A percentile compares a stretch with the other conserved stretches of the same genome.
Evolutionary conservation across 2,888 invertebrate species (phyloP).

Genomic region (Drosophila suboccidentalis): DNA sequence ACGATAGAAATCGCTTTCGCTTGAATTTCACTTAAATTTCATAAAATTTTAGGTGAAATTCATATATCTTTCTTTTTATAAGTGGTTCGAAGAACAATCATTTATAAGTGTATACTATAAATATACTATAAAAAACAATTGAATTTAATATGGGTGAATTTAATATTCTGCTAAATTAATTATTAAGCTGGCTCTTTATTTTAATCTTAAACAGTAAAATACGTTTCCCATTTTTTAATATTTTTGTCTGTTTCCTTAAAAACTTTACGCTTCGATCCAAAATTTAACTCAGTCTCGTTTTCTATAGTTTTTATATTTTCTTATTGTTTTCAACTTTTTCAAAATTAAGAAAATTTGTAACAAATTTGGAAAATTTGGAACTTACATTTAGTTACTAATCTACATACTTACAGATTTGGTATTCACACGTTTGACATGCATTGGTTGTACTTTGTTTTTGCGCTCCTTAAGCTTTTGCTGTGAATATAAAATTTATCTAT

Average conservation of each 20-base stretch:
- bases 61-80: too few species aligned
- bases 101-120: too few species aligned
- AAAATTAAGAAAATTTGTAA: not conserved
- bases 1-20: too few species aligned
- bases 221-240: not conserved
- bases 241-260: not conserved
- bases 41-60: too few species aligned
- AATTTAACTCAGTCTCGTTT: too few species aligned
- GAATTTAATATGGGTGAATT: too few species aligned
- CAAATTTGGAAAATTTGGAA: not conserved
- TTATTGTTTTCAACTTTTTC: not conserved
- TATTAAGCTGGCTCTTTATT: too few species aligned
- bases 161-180: too few species aligned
- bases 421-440: slow-evolving; percentile 69
- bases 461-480: slow-evolving; percentile 62
- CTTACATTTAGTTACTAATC: not conserved
- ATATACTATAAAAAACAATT: too few species aligned
- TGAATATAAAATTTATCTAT: not conserved
- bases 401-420: slow-evolving; percentile 72
- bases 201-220: not conserved
- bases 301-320: not conserved
- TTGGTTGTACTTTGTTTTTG: slow-evolving; percentile 23
- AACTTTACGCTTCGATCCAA: not conserved
- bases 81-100: too few species aligned
- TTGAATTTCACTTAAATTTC: too few species aligned